phyloP scores from a whole-genome alignment of 1,140 invertebrate genomes.

The Coelopa frigida region DNA sequence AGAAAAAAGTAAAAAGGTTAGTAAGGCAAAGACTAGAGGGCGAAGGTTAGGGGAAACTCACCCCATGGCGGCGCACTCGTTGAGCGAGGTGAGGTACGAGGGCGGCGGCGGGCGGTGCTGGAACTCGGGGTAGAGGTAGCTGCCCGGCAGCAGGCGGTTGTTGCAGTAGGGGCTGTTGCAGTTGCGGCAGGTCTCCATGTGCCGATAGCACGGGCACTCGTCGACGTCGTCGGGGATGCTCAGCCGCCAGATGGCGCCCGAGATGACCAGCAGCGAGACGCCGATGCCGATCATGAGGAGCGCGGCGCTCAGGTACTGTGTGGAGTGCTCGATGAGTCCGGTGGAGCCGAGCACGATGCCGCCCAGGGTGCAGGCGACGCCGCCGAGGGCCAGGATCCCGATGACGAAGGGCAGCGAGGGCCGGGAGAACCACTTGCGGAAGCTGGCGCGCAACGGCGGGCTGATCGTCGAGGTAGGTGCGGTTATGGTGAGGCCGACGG shows the following conservation, averaged over 20 bases:
- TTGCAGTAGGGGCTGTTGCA: slow-evolving; percentile 38
- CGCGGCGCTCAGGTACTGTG: slow-evolving; percentile 39
- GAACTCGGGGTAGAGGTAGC: slow-evolving; percentile 35
- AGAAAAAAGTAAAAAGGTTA: slow-evolving; percentile 7
- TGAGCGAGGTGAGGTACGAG: slow-evolving; percentile 36
- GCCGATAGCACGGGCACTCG: slow-evolving; percentile 33
- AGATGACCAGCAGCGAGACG: slow-evolving; percentile 36
- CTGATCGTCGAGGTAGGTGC: slow-evolving; percentile 8
- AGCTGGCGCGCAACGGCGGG: slow-evolving; percentile 13
- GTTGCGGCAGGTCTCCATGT: slow-evolving; percentile 35
- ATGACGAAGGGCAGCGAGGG: slow-evolving; percentile 41
- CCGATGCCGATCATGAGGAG: slow-evolving; percentile 41
- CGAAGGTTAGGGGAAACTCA: too few species aligned
- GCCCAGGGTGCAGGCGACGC: slow-evolving; percentile 37
- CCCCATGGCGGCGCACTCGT: slow-evolving; percentile 28
- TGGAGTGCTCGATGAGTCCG: slow-evolving; percentile 37
- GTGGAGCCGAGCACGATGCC: slow-evolving; percentile 41
- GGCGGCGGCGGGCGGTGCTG: slow-evolving; percentile 40
- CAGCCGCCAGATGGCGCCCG: slow-evolving; percentile 37
- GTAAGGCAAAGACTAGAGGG: not conserved
- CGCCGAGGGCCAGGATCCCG: slow-evolving; percentile 37
- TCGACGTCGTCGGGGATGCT: slow-evolving; percentile 35
- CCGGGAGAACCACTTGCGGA: slow-evolving; percentile 36
- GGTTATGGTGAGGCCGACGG: not conserved
- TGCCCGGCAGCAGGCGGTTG: slow-evolving; percentile 28